A percentile compares a stretch with the other conserved stretches of the same genome.
phyloP scores from a whole-genome alignment of 2,797 vertebrate species.

The Eupleurogrammus muticus region DNA sequence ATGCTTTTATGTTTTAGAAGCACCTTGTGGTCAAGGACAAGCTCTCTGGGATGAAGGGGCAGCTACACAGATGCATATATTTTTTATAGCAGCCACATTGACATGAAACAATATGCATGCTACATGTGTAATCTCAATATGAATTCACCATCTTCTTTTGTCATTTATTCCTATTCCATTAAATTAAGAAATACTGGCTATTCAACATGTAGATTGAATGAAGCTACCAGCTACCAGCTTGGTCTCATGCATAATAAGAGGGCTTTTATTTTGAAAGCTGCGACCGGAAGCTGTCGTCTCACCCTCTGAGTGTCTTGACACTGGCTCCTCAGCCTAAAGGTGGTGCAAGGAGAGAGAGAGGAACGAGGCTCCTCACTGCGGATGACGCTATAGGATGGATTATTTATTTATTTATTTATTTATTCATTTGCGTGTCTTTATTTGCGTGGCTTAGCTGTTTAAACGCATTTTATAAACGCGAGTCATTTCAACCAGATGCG shows the following conservation, averaged over 20 bases:
- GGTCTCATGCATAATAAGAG: not conserved
- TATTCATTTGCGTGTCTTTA: constrained; percentile 76
- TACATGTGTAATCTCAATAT: not conserved
- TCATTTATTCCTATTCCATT: too few relatives aligned
- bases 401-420: constrained; percentile 51
- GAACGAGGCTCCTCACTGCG: constrained; percentile 79
- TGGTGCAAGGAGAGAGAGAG: constrained; percentile 81
- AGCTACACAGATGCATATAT: too few relatives aligned
- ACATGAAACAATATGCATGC: too few relatives aligned
- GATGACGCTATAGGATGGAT: constrained; percentile 81
- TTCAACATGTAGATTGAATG: not conserved
- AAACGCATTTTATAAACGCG: not conserved
- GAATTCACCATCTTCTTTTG: not conserved
- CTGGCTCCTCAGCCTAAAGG: constrained; percentile 66
- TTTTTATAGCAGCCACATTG: too few relatives aligned
- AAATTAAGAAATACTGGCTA: not conserved
- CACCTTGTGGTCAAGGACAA: too few relatives aligned
- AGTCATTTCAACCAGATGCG: constrained; percentile 17
- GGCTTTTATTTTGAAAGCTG: constrained; percentile 60
- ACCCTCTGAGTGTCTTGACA: not conserved
- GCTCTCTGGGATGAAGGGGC: too few relatives aligned
- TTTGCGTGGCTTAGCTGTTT: constrained; percentile 42
- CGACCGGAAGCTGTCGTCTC: constrained; percentile 11
- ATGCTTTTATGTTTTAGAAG: too few relatives aligned
- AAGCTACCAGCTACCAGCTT: too few relatives aligned